Base-by-base conservation (phyloP, 2,888 invertebrate species). In the Leptopterna dolabrata region DNA sequence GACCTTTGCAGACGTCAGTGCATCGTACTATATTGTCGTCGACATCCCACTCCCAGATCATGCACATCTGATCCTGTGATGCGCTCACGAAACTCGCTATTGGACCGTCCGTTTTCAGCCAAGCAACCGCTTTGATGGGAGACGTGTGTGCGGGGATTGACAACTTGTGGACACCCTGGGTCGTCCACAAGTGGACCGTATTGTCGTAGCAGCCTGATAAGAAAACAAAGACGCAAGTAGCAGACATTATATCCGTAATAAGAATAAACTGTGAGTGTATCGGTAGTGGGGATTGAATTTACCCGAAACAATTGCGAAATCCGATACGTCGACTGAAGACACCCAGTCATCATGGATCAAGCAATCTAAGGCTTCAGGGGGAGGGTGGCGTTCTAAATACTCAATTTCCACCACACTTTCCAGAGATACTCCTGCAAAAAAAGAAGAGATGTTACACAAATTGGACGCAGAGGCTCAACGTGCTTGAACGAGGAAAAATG, bases 281-380 rank as follows among this genome's bases (percentile, higher is more conserved):
- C 6, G 13, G 4, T 47, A 9, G 13, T 13, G 13, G 1, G 47
- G 13, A 16, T 14, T 19, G 2, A 0, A 76, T 19, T 43, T 4
- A 76, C 76, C 76, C 11, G 84, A 73, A 24, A 84, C 73, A n/a
- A 84, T 84, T 4, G 84, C 84, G 27, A 70, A 43, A 9, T 71
- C 63, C 88, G 93, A 92, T 63, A 95, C 93, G 90, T 96, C 95
- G 0, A 98, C 95, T 71, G 97, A 95, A 27, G 97, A 96, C n/a
- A 99, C 97, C 99, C 99, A 99, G 91, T 99, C 99, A 92, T 99
- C 98, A 91, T 99, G 98, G 91, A 97, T 94, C 89, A 99, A 93
- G 91, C 97, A 97, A 91, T 98, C 96, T 91, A 97, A 95, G 0
- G 99, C 98, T 91, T 96, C 95, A 0, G 99, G 99, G 0, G 98